Evolutionary conservation across 2,797 vertebrate genomes (phyloP), one percentile per base, ranked within the genome.

Genomic region (Apogon hyalosoma): DNA sequence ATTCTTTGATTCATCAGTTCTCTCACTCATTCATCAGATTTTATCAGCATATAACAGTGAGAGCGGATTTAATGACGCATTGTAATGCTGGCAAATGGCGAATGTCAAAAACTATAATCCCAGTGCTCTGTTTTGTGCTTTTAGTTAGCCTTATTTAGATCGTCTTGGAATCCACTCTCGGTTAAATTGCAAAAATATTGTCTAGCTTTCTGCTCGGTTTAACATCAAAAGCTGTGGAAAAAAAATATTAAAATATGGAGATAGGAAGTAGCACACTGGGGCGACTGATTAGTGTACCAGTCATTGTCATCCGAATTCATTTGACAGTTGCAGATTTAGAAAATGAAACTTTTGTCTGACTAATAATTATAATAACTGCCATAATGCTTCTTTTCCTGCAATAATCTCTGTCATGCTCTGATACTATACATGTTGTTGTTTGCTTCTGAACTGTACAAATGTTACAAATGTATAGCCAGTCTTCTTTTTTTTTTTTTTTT

Each of bases 191-290:
- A 63, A 46, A 84, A 73, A 80, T 67, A 82, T 70, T 77, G 73
- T 75, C 57, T 69, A 4, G 58, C 69, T 83, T 79, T 87, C 69
- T 49, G 56, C 72, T 68, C 57, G 36, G 65, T 85, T 83, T 69
- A 70, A 82, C 83, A 84, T 87, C 77, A 87, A 77, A 88, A 74
- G 64, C 71, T 55, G 41, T 50, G 64, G 42, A 84, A 72, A 75
- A 54, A 45, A 75, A 65, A 86, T 86, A 80, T 85, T 88, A 79
- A 80, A 88, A 83, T 78, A 85, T 84, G 83, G 74, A 80, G 83
- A 81, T 80, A 73, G 74, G 63, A 86, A 75, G 73, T 71, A 67
- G 68, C 83, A 79, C 80, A 80, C 82, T 82, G 77, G 80, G 84
- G 80, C 72, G 68, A 74, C 77, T 86, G 81, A 84, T 87, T 87